Conservation (phyloP, 2,888 invertebrate species). For the Pandemis heparana region DNA sequence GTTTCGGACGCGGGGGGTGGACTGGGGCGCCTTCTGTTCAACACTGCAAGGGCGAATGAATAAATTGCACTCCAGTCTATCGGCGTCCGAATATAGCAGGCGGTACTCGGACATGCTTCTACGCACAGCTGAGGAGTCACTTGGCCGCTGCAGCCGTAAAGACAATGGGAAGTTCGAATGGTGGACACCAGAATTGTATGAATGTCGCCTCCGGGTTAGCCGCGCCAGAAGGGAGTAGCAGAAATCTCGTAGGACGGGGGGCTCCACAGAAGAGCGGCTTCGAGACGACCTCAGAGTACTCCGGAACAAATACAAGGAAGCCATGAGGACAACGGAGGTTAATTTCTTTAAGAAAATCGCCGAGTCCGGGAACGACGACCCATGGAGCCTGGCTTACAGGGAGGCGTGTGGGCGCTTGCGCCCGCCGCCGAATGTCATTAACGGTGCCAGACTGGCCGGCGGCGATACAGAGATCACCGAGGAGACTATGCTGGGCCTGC, state of each 20-base stretch:
- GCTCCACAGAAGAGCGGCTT: no score
- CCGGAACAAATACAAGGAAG: no score
- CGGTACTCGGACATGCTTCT: conserved; percentile 9
- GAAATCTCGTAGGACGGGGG: no score
- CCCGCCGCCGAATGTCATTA: no score
- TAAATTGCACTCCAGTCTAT: neutral
- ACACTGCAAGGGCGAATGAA: neutral
- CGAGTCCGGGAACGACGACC: no score
- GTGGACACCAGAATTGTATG: conserved; percentile 41
- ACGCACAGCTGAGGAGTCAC: conserved; percentile 21
- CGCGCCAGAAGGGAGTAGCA: no score
- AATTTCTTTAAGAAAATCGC: no score
- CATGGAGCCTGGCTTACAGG: no score
- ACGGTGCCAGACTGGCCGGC: no score
- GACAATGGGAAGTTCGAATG: conserved; percentile 42
- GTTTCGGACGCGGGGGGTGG: neutral
- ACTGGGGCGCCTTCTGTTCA: neutral
- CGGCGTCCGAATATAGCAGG: conserved; percentile 20
- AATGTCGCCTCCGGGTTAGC: neutral
- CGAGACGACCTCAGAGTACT: no score
- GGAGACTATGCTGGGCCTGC: conserved; percentile 44
- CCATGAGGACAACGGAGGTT: no score
- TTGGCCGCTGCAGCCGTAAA: conserved; percentile 16
- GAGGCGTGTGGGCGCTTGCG: no score
- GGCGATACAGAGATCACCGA: conserved; percentile 34